phyloP scores from a whole-genome alignment of 2,888 invertebrate genomes.

The Molorchus minor region DNA sequence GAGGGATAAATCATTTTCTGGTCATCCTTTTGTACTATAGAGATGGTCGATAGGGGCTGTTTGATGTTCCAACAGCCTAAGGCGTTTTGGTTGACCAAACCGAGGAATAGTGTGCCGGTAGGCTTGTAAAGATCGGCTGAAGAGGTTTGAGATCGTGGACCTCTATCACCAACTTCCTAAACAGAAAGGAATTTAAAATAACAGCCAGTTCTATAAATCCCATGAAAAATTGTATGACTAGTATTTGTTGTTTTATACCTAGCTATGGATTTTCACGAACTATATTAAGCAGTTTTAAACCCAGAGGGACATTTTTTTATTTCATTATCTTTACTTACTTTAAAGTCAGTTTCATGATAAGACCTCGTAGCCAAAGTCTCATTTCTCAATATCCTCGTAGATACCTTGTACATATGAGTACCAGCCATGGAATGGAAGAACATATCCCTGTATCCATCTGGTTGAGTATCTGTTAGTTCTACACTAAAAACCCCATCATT shows the following conservation, averaged over 20 bases:
- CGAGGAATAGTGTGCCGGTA: constrained; percentile 73
- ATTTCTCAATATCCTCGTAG: constrained; percentile 70
- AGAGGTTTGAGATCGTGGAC: constrained; percentile 72
- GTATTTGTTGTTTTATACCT: too few species aligned
- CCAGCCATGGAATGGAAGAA: constrained; percentile 84
- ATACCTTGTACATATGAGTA: constrained; percentile 75
- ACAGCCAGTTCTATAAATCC: not conserved
- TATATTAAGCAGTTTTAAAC: too few species aligned
- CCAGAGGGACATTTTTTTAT: too few species aligned
- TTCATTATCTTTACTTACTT: constrained; percentile 53
- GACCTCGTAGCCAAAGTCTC: constrained; percentile 65
- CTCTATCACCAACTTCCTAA: constrained; percentile 72
- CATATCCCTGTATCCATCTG: constrained; percentile 69
- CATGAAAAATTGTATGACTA: too few species aligned
- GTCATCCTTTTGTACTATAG: constrained; percentile 69
- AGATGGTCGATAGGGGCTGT: constrained; percentile 63
- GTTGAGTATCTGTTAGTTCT: constrained; percentile 66
- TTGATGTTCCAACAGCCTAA: constrained; percentile 80
- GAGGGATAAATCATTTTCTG: constrained; percentile 76
- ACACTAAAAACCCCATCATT: constrained; percentile 82
- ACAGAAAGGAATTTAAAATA: constrained; percentile 27
- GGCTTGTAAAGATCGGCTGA: constrained; percentile 72
- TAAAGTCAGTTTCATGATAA: constrained; percentile 67
- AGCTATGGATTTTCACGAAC: too few species aligned
- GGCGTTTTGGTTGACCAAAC: constrained; percentile 75